These are phyloP conservation scores for Jaculus jaculus DNA, from an alignment of 2,113 vertebrate genomes.

Conservation along the genomic window DNA sequence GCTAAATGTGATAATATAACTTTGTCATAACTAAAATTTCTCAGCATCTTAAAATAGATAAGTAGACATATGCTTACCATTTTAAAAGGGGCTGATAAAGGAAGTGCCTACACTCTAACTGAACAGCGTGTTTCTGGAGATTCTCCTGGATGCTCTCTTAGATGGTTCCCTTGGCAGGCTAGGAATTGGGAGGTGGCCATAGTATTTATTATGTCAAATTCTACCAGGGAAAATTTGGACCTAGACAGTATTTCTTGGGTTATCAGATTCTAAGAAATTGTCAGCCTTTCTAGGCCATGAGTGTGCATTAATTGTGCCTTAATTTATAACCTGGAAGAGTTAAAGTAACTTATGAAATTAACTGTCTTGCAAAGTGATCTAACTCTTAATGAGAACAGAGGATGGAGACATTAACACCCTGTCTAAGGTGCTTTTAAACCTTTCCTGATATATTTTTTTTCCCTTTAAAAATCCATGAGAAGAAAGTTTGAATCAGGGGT, in stretches of 20 bases:
- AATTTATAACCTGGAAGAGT: constrained; percentile 41
- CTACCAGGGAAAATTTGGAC: background rate
- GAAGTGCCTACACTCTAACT: background rate
- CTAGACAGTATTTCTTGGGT: background rate
- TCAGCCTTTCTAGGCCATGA: constrained; percentile 14
- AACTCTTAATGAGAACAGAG: background rate
- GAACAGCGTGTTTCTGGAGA: background rate
- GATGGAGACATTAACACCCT: background rate
- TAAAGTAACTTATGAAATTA: constrained; percentile 12
- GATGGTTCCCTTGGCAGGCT: constrained; percentile 34
- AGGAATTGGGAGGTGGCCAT: background rate
- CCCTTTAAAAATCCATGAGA: background rate
- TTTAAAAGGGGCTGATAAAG: constrained; percentile 36
- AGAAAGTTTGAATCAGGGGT: background rate
- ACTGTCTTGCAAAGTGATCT: background rate
- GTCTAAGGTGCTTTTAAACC: background rate
- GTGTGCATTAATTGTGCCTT: constrained; percentile 4
- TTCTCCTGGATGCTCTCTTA: background rate
- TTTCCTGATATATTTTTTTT: background rate
- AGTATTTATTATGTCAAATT: constrained; percentile 6
- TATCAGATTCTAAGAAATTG: constrained; percentile 10
- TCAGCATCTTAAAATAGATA: constrained; percentile 43
- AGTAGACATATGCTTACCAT: constrained; percentile 7
- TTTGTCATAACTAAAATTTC: constrained; percentile 48
- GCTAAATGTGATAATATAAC: constrained; percentile 28